phyloP scores from a whole-genome alignment of 2,888 invertebrate species.

The Macrosiphum euphorbiae region DNA sequence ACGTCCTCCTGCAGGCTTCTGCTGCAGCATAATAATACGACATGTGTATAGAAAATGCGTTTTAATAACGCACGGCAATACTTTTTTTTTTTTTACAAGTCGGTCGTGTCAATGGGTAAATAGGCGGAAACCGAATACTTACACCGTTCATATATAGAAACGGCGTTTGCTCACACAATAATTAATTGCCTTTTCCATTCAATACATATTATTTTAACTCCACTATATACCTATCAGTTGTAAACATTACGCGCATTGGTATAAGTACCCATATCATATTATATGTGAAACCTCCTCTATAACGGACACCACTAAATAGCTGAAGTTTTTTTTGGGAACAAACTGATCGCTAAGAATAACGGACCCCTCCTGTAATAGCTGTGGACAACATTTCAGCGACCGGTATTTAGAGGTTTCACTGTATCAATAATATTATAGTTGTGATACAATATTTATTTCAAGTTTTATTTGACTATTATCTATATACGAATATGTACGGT shows the following conservation, averaged over 20 bases:
- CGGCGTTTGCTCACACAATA: background rate
- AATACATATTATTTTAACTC: too few relatives aligned
- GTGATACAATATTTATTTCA: background rate
- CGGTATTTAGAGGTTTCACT: background rate
- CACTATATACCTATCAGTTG: background rate
- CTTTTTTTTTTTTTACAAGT: background rate
- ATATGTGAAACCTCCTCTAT: background rate
- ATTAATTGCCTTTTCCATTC: background rate
- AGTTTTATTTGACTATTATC: background rate
- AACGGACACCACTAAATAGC: background rate
- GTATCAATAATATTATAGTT: background rate
- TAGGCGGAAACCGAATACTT: background rate
- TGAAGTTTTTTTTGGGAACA: background rate
- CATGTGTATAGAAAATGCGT: background rate
- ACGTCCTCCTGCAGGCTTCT: constrained; percentile 9
- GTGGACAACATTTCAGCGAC: background rate
- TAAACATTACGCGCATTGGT: background rate
- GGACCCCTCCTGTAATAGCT: background rate
- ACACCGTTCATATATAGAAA: background rate
- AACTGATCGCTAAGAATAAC: background rate
- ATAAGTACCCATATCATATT: background rate
- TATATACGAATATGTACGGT: background rate
- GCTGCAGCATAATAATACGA: background rate
- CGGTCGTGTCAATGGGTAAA: background rate
- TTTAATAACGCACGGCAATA: background rate